Evolutionary conservation across 2,888 invertebrate species (phyloP), one percentile per base, ranked within the genome.

Genomic region (Antitype chi): DNA sequence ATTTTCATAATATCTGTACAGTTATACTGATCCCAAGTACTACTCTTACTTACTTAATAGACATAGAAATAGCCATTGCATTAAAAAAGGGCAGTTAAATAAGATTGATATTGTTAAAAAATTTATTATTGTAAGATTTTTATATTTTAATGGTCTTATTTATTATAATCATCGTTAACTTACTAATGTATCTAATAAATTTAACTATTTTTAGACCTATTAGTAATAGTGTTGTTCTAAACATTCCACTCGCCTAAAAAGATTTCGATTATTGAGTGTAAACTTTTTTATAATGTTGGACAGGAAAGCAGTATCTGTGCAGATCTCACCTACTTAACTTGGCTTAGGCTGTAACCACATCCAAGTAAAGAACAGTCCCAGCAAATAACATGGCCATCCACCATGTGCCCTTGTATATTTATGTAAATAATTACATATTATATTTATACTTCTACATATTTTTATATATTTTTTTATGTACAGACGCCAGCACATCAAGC

Each of bases 401-500:
- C 62, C 28, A 17, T 62, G 57, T 66, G 71, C 78, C 69, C 70
- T 81, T 88, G 87, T 88, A 85, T 85, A 88, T 88, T 81, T 81
- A 78, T 89, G 88, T 87, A 87, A 87, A 88, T 89, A 89, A 73
- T 66, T 62, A 38, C 38, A 38, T 38, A 77, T 84, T 38, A 77
- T 84, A 88, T 87, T 89, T 88, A 78, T 82, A 85, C 57, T 60
- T 78, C 6, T 80, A 66, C 78, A 82, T 49, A 72, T 11, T 80
- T 80, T 79, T 74, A 60, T 59, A 72, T 49, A 63, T 60, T 32
- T 13, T 74, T 79, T 69, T 80, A 76, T 77, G 64, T 2, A 32
- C 32, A 32, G 32, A 32, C 2, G 32, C 32, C 32, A 32, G 32
- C 32, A 32, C 4, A 32, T 32, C 32, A 32, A 32, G 32, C 4